Percentiles rank a stretch among this genome's conserved stretches.
These are phyloP conservation scores for Halichoeres trimaculatus DNA, from an alignment of 2,113 vertebrate species.

Conservation along the genomic window DNA sequence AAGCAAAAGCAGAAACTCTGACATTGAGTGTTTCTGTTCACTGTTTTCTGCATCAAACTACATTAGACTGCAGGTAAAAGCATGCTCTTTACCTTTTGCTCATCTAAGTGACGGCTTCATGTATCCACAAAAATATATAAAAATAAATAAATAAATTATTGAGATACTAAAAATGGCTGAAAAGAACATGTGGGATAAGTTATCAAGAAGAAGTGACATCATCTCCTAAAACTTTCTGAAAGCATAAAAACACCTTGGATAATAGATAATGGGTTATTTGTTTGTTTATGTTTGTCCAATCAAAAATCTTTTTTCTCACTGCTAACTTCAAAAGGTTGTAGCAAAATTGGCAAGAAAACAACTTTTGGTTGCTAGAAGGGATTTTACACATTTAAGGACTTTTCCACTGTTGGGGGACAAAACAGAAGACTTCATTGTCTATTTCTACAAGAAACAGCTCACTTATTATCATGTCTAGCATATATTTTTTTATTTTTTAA, in stretches of 20 bases:
- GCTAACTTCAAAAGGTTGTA: neutral
- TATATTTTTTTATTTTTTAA: no score
- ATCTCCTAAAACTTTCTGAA: no score
- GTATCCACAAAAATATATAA: conserved; percentile 2
- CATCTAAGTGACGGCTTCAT: conserved; percentile 27
- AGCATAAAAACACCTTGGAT: neutral
- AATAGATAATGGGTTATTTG: neutral
- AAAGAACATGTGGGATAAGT: neutral
- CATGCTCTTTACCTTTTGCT: conserved; percentile 26
- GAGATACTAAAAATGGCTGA: no score
- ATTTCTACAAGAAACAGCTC: no score
- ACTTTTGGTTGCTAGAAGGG: no score
- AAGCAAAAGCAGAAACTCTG: neutral
- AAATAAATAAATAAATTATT: no score
- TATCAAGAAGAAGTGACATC: neutral
- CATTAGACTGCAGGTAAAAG: conserved; percentile 31
- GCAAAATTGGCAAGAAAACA: neutral
- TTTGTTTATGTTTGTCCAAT: no score
- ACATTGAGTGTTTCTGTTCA: conserved; percentile 25
- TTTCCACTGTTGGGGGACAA: no score
- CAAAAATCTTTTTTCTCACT: neutral
- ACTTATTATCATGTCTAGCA: no score
- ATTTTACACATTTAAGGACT: no score
- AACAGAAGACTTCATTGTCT: no score
- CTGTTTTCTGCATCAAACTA: conserved; percentile 1